phyloP scores from a whole-genome alignment of 2,797 vertebrate species.

The Huso huso region DNA sequence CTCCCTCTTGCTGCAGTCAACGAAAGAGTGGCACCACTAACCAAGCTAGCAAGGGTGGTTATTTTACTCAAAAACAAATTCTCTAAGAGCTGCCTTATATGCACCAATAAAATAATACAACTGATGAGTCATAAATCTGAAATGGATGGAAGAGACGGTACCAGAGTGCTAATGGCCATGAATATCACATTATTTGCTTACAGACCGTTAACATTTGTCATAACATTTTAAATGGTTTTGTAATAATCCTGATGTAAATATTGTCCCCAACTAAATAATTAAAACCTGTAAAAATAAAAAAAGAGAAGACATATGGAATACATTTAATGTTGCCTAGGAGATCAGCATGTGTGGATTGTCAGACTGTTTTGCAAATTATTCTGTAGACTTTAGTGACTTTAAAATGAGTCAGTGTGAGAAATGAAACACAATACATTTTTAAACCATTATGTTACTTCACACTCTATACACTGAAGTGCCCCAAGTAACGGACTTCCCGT shows the following conservation, averaged over 20 bases:
- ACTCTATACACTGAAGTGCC: neutral
- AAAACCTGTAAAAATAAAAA: conserved; percentile 7
- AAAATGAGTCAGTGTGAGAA: conserved; percentile 4
- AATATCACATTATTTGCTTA: neutral
- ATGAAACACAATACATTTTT: conserved; percentile 1
- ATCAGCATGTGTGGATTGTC: neutral
- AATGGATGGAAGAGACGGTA: too few species aligned
- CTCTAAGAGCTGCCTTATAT: too few species aligned
- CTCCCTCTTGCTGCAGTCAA: too few species aligned
- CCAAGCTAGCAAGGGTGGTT: too few species aligned
- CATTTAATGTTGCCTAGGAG: neutral
- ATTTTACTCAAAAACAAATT: too few species aligned
- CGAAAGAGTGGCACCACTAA: too few species aligned
- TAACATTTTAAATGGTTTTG: neutral
- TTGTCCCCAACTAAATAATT: neutral
- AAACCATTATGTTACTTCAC: conserved; percentile 6
- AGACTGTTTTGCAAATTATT: conserved; percentile 9
- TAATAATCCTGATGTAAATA: conserved; percentile 14
- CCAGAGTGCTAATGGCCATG: too few species aligned
- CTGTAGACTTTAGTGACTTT: conserved; percentile 2
- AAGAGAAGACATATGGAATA: conserved; percentile 5
- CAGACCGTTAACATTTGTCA: neutral
- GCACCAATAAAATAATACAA: too few species aligned
- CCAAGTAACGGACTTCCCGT: too few species aligned
- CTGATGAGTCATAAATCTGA: too few species aligned